phyloP scores from a whole-genome alignment of 2,888 invertebrate species.

The Rotaria magnacalcarata region DNA sequence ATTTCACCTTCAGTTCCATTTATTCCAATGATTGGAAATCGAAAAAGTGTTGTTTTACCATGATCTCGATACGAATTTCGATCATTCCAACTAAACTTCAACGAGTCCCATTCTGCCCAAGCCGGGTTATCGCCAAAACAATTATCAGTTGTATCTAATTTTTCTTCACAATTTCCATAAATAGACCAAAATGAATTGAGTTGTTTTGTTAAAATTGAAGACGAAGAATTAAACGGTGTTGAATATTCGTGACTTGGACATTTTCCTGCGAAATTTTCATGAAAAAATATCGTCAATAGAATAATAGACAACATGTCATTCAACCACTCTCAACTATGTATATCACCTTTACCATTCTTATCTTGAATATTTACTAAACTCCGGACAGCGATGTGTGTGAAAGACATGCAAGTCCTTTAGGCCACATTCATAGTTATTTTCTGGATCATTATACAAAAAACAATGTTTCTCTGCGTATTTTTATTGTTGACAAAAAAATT shows the following conservation, averaged over 20 bases:
- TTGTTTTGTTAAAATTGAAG: background rate
- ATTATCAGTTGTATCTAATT: conserved; percentile 8
- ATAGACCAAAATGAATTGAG: background rate
- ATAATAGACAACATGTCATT: background rate
- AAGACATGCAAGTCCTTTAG: too few relatives aligned
- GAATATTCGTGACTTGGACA: background rate
- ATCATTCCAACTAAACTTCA: conserved; percentile 5
- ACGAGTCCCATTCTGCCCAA: background rate
- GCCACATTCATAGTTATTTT: too few relatives aligned
- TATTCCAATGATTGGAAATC: background rate
- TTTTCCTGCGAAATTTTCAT: background rate
- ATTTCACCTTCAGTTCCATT: background rate
- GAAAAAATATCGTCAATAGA: background rate
- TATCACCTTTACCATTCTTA: background rate
- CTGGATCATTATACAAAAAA: too few relatives aligned
- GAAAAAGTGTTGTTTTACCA: background rate
- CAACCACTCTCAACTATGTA: background rate
- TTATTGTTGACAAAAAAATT: too few relatives aligned
- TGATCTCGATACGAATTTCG: background rate
- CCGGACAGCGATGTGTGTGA: too few relatives aligned
- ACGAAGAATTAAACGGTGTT: background rate
- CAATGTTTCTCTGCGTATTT: too few relatives aligned
- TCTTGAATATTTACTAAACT: too few relatives aligned
- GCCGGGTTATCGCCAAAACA: background rate
- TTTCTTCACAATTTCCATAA: conserved; percentile 11